Percentiles rank a stretch among this genome's conserved stretches.
phyloP scores from a whole-genome alignment of 2,113 vertebrate genomes.

The Lampris incognitus region DNA sequence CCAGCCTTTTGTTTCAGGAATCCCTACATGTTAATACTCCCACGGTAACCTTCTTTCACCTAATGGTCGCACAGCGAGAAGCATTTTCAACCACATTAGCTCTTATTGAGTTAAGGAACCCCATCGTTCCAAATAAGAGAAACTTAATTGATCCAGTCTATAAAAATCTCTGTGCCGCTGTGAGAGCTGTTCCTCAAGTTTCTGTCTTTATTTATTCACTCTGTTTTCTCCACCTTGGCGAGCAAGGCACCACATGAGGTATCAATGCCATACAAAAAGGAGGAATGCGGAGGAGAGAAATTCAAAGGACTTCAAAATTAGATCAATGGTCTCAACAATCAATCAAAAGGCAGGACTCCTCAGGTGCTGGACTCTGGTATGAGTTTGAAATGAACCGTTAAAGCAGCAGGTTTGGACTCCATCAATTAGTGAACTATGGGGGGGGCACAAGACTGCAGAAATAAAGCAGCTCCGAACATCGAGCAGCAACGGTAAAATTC shows the following conservation, averaged over 20 bases:
- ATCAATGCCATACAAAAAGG: constrained; percentile 71
- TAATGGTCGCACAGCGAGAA: constrained; percentile 90
- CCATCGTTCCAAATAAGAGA: constrained; percentile 95
- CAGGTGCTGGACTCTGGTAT: constrained; percentile 64
- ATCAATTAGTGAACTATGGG: constrained; percentile 65
- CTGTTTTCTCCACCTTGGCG: constrained; percentile 71
- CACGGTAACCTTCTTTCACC: constrained; percentile 81
- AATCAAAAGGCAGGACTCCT: constrained; percentile 79
- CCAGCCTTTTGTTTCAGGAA: constrained; percentile 67
- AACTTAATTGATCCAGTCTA: constrained; percentile 96
- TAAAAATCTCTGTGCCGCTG: constrained; percentile 81
- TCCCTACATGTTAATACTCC: constrained; percentile 82
- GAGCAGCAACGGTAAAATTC: constrained; percentile 18
- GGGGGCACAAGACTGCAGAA: constrained; percentile 49
- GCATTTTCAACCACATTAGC: constrained; percentile 93
- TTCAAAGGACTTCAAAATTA: constrained; percentile 84
- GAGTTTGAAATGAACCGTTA: constrained; percentile 81
- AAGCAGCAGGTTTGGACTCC: constrained; percentile 76
- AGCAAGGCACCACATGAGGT: constrained; percentile 76
- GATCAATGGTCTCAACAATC: constrained; percentile 84
- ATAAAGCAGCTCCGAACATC: constrained; percentile 12
- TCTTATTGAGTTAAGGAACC: constrained; percentile 95
- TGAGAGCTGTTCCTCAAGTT: constrained; percentile 73
- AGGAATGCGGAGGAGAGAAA: constrained; percentile 72
- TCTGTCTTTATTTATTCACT: constrained; percentile 82